Evolutionary conservation across 1,140 invertebrate species (phyloP).

Genomic region (Odontomachus brunneus): DNA sequence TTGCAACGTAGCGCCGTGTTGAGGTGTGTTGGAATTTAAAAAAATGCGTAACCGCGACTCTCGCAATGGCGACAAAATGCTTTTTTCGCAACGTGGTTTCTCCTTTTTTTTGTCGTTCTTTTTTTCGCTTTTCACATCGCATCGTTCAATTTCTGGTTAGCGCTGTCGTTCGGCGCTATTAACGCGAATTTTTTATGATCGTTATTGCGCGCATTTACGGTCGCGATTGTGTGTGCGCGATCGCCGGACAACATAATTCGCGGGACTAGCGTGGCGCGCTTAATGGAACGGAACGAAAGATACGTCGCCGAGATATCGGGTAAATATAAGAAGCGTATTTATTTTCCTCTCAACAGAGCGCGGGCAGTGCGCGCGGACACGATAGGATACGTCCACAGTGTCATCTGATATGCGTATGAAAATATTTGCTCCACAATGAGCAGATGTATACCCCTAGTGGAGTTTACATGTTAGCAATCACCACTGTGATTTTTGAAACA

Average conservation of each 20-base stretch:
- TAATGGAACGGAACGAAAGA: slow-evolving; percentile 51
- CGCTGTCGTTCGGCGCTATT: slow-evolving; percentile 27
- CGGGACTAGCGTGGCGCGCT: slow-evolving; percentile 28
- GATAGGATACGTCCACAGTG: not conserved
- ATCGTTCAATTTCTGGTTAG: slow-evolving; percentile 44
- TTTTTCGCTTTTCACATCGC: slow-evolving; percentile 17
- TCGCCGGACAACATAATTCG: slow-evolving; percentile 40
- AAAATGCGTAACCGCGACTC: slow-evolving; percentile 42
- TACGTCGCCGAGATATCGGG: slow-evolving; percentile 10
- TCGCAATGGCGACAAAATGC: slow-evolving; percentile 42
- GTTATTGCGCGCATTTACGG: slow-evolving; percentile 34
- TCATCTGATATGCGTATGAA: not conserved
- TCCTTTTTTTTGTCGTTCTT: not conserved
- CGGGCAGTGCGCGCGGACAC: too few species aligned
- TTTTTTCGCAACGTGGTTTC: slow-evolving; percentile 32
- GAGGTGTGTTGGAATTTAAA: slow-evolving; percentile 32
- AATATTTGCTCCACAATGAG: not conserved
- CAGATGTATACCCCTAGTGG: not conserved
- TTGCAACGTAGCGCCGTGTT: slow-evolving; percentile 9
- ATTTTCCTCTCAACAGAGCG: slow-evolving; percentile 5
- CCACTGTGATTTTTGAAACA: not conserved
- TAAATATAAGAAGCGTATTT: slow-evolving; percentile 35
- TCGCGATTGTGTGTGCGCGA: slow-evolving; percentile 43
- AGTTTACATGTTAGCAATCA: slow-evolving; percentile 12
- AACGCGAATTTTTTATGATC: slow-evolving; percentile 46